Percentiles rank a stretch among this genome's conserved stretches.
phyloP scores from a whole-genome alignment of 2,113 vertebrate species.

The Dinomys branickii region DNA sequence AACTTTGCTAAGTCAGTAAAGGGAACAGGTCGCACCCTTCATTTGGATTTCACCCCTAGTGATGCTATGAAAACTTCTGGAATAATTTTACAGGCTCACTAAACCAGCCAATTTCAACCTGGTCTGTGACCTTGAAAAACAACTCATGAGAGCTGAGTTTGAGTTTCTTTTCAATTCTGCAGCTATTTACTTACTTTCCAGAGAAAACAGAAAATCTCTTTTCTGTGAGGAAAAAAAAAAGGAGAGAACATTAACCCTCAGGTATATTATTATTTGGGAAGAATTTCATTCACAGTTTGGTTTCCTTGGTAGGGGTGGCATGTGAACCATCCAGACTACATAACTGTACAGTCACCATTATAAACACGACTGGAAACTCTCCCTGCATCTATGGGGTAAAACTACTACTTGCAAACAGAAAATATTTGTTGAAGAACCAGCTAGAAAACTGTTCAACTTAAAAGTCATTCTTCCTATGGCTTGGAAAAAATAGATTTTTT shows the following conservation, averaged over 20 bases:
- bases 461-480: background rate
- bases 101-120: background rate
- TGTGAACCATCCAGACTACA: background rate
- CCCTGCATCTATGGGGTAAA: background rate
- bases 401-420: background rate
- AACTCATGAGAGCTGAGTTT: background rate
- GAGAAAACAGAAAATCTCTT: background rate
- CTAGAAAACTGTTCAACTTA: background rate
- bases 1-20: background rate
- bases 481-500: background rate
- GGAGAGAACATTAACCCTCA: background rate
- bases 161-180: background rate
- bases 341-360: background rate
- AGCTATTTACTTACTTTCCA: background rate
- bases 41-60: background rate
- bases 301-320: background rate
- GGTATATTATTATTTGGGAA: background rate
- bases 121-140: background rate
- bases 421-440: background rate
- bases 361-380: background rate
- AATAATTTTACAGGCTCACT: background rate
- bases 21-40: background rate
- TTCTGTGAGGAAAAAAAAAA: background rate
- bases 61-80: background rate
- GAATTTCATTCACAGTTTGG: conserved; percentile 17